Conservation (phyloP, 64 coral and sea anemone genomes). For the Anthopleura sola region DNA sequence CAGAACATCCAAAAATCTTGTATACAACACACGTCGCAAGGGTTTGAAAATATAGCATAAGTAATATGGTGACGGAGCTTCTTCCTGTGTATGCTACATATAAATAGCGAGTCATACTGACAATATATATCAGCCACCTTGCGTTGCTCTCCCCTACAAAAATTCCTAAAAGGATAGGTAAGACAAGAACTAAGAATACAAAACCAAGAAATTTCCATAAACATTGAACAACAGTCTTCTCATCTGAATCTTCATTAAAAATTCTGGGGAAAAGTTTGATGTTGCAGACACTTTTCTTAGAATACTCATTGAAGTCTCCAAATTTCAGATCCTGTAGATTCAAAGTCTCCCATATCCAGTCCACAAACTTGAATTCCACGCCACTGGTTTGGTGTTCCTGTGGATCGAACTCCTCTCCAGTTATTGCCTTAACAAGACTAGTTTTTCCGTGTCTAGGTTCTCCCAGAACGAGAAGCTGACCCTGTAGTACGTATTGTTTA, state of each 20-base stretch:
- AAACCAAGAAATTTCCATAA: neutral
- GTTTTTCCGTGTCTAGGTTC: conserved; percentile 50
- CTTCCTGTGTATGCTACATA: neutral
- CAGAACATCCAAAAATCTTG: neutral
- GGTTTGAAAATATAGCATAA: neutral
- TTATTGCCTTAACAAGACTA: conserved; percentile 38
- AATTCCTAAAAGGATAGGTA: neutral
- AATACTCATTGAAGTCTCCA: conserved; percentile 38
- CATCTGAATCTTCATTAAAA: neutral
- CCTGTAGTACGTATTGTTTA: conserved; percentile 31
- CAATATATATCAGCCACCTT: neutral
- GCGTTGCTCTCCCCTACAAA: neutral
- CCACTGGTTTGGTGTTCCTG: conserved; percentile 29
- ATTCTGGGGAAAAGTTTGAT: neutral
- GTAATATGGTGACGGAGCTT: neutral
- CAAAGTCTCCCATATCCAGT: conserved; percentile 27
- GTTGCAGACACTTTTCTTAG: neutral
- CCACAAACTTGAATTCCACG: conserved; percentile 36
- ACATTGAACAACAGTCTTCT: neutral
- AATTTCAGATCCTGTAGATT: conserved; percentile 26
- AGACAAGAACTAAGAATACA: neutral
- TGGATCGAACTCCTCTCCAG: conserved; percentile 42
- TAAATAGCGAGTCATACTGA: neutral
- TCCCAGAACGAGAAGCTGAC: conserved; percentile 49
- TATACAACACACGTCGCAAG: neutral